Evolutionary conservation across 2,797 vertebrate species (phyloP), one percentile per base, ranked within the genome.

Genomic region (Pseudocheirus occidentalis): DNA sequence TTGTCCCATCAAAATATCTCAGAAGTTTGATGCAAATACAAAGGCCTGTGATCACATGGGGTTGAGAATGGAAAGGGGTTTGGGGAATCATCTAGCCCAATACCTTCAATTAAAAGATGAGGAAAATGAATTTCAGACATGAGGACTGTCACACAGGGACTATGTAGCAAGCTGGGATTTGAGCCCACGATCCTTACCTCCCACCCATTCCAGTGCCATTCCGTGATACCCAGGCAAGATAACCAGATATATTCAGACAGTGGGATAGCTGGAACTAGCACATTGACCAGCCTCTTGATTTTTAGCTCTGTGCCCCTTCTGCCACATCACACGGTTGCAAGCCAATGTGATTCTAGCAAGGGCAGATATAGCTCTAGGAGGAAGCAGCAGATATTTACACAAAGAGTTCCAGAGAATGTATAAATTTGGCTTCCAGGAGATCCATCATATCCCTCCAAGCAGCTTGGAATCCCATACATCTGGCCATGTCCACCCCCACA

Each of bases 321-420:
- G 73, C 73, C 18, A 46, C 40, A 46, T 24, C 18, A 24, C 40
- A 46, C 0, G 9, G 18, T 9, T 46, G 18, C 40, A 81, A 81
- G 73, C 73, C n/a, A 81, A 24, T 27, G 40, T 46, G 40, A 81
- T 31, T 55, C 89, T 58, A 14, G 1, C 27, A 53, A 94, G 55
- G 50, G 50, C 16, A 62, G 66, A 93, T 50, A 66, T 11, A 91
- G 34, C 11, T 14, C 55, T 46, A 53, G 3, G 89, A 94, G 46
- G 57, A 95, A 92, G 93, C n/a, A 92, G 40, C 95, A 92, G 4
- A 58, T 31, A 50, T 89, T 27, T 56, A 18, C 52, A 50, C 58
- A 59, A 81, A 90, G 18, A n/a, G 14, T 46, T 91, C 40, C 16
- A 10, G 16, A 40, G 59, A 21, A 66, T 62, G 5, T 7, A 90